phyloP scores from a whole-genome alignment of 2,113 vertebrate species.

The Peromyscus maniculatus region DNA sequence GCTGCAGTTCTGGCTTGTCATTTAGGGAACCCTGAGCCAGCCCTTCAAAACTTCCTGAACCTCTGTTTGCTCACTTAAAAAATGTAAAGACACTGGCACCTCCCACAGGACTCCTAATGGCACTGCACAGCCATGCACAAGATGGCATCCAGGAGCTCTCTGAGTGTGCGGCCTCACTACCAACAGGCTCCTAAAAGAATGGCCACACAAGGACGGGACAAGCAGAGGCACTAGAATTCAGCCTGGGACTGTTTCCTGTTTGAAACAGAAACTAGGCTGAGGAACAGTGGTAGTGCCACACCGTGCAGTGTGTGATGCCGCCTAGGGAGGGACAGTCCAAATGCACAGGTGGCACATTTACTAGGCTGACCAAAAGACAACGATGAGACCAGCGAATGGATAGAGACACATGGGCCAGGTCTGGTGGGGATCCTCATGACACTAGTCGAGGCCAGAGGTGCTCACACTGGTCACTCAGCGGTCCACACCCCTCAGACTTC shows the following conservation, averaged over 20 bases:
- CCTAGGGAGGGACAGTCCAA: not conserved
- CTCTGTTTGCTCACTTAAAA: not conserved
- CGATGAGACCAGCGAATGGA: fast-evolving
- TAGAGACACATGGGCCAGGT: fast-evolving
- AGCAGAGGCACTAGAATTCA: fast-evolving
- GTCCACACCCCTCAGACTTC: not conserved
- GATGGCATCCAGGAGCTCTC: not conserved
- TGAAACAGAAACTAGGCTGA: not conserved
- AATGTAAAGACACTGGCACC: fast-evolving
- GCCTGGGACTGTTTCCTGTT: not conserved
- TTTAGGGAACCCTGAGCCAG: not conserved
- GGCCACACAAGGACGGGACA: fast-evolving
- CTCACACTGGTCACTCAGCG: fast-evolving
- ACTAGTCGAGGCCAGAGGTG: not conserved
- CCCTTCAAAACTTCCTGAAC: too few relatives aligned
- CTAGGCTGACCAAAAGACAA: not conserved
- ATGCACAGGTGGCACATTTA: fast-evolving
- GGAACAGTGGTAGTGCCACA: too few relatives aligned
- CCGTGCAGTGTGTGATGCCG: not conserved
- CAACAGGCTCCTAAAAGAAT: not conserved
- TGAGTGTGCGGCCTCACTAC: fast-evolving
- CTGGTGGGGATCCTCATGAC: fast-evolving
- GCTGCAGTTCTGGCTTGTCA: not conserved
- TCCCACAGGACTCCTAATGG: not conserved
- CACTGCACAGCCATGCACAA: not conserved